Base-by-base conservation (phyloP, 2,797 vertebrate genomes). In the Sebastes elongatus region DNA sequence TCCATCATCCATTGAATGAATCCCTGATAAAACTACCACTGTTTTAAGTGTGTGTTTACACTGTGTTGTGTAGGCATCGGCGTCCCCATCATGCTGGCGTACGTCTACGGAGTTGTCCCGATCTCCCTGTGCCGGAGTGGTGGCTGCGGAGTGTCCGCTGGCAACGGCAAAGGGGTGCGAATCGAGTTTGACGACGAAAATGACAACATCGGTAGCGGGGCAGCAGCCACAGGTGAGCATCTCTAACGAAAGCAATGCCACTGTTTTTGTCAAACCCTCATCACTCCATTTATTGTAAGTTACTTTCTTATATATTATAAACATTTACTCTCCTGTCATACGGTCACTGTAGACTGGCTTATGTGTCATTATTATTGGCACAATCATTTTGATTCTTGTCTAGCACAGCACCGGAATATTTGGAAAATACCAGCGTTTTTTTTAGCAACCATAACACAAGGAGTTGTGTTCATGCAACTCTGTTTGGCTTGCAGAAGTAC, bases 161-260 rank as follows among this genome's bases (percentile, higher is more conserved):
- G 97, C 70, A 99, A 97, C 23, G 98, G 99, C 66, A 99, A 98
- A 95, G 99, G 99, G 14, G 99, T 99, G 76, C 96, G 98, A 25
- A 99, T 99, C 61, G 98, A 99, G 93, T 99, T 99, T 77, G 99
- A 99, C 52, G 99, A 99, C 56, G 99, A 99, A 93, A 99, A 99
- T 32, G 98, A 99, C 86, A 99, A 98, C 89, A 96, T 96, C 61
- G 97, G 97, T 30, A 97, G 96, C 68, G 97, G 96, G 35, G 97
- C 97, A 30, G 95, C 97, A 71, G 98, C 97, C 66, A 95, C 97
- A 81, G 99, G 99, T 99, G 88, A 96, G 95, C 25, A 4, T 20
- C 59, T 74, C n/a, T 20, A 6, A 74, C 16, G 2, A 49, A 28
- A 57, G 33, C 16, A 46, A 18, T 46, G 7, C 0, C 42, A 0